Evolutionary conservation across 2,797 vertebrate species (phyloP), one percentile per base, ranked within the genome.

Genomic region (Gephyroberyx darwinii): DNA sequence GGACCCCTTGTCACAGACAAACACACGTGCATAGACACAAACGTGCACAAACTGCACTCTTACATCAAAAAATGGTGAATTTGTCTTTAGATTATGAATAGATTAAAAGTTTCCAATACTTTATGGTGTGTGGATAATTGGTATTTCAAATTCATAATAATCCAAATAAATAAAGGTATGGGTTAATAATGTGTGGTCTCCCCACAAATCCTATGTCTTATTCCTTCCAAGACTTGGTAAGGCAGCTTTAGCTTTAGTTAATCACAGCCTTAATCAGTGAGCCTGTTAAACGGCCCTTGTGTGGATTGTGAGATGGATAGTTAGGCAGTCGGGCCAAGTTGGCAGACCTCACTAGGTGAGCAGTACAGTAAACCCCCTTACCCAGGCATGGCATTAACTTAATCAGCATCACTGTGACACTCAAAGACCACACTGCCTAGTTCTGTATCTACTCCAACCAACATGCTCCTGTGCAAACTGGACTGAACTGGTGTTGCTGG

Each of bases 371-470:
- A 62, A 81, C 60, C 69, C 66, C 68, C 63, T 65, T 58, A 66
- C 64, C 22, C 61, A 35, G 60, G n/a, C n/a, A 68, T 82, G 80
- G 77, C 74, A 71, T 59, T 59, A 77, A 75, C 75, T 61, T 60
- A 62, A 48, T 31, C 22, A 30, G 59, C 64, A 51, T 56, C 61
- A 69, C 67, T 45, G 69, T 74, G 73, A 86, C 88, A 78, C 87
- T 85, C 83, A 87, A 87, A 51, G 71, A 86, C 86, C 87, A 88
- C 82, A 84, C 84, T 57, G 82, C 71, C 71, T 81, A 71, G 31
- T 65, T 84, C 79, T 26, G 5, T 62, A 71, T 78, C 75, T 69
- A 66, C 68, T 71, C 86, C 69, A 69, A 50, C 80, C 67, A 83
- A 83, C 73, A 55, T 58, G 78, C 84, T 87, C 68, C 71, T 75